Evolutionary conservation across 2,113 vertebrate species (phyloP), one percentile per base, ranked within the genome.

Genomic region (Oreochromis spilurus): DNA sequence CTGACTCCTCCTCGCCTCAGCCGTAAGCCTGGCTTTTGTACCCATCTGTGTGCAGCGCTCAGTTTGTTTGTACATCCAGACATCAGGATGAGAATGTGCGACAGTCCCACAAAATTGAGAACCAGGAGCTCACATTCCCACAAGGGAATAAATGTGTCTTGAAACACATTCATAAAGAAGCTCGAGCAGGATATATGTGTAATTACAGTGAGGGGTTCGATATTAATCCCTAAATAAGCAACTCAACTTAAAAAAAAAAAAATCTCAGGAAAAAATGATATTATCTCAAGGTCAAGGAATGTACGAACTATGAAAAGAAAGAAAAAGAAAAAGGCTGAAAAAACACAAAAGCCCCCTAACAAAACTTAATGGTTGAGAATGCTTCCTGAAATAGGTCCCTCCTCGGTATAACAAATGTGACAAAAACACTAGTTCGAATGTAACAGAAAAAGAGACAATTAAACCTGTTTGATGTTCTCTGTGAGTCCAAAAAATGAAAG

Each of bases 1-100:
- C 90, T 70, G 91, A 92, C 90, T 93, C 92, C 94, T 91, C 89
- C 92, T 80, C 9, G 90, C 91, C 93, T 91, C 89, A 38, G 85
- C 85, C 87, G 67, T 95, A 95, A 95, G 91, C 94, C 91, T 82
- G 92, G 82, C 92, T 92, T 94, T 93, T 93, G 91, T 95, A 90
- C 87, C 81, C 34, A 8, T 58, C 79, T 80, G 87, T 60, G 67
- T 87, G 14, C 89, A 53, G 84, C 58, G 67, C 86, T 88, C 82
- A 21, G 54, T 84, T 91, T 95, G 92, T 94, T 94, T 93, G 93
- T 83, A 84, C 90, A 93, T 67, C 72, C 86, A 84, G 86, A 38
- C 79, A 90, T 12, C 60, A 17, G 19, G 91, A n/a, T 94, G 91
- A 93, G 93, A 94, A 92, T 14, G 54, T 26, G 79, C 3, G 79